Base-by-base conservation (phyloP, 2,888 invertebrate species). In the Scaptomyza reducta region DNA sequence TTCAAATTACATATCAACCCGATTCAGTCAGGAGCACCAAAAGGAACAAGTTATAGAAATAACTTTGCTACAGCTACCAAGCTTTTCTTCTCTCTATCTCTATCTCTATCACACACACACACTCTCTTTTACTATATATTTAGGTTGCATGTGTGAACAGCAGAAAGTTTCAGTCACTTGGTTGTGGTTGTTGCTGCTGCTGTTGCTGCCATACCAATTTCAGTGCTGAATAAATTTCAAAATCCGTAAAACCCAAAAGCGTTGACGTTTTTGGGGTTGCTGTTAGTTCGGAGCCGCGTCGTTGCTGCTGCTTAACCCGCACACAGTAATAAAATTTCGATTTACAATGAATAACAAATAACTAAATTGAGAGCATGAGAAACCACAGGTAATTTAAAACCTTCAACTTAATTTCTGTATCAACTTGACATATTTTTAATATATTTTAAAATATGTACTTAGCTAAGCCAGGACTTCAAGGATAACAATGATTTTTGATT, bases 1-100 rank as follows among this genome's bases (percentile, higher is more conserved):
- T 85, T 85, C 82, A 85, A 85, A 85, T 88, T 88, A 88, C 88
- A 79, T 77, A 87, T 87, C 79, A 85, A 70, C 58, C 82, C 79
- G 76, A 74, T 79, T 76, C 76, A 76, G 79, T 79, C 74, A 76
- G 69, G 41, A 47, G 69, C 68, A 70, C 74, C 76, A 74, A 82
- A 81, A 71, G 72, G 77, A 83, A 53, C 77, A 88, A 81, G 77
- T 85, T 85, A 75, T 79, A 75, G 85, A 79, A 82, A 82, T 82
- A 87, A 71, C 73, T 79, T 82, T 63, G 56, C 68, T 51, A 46
- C 45, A 53, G 27, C 77, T 54, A 42, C 11, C 47, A 41, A 54
- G 18, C 13, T 16, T 6, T 45, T 35, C n/a, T n/a, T 25, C 42
- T 35, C 3, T 18, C 22, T 42, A 11, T 25, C 42, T 35, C 3